Conservation (phyloP, 2,113 vertebrate species). For the Aramus guarauna region DNA sequence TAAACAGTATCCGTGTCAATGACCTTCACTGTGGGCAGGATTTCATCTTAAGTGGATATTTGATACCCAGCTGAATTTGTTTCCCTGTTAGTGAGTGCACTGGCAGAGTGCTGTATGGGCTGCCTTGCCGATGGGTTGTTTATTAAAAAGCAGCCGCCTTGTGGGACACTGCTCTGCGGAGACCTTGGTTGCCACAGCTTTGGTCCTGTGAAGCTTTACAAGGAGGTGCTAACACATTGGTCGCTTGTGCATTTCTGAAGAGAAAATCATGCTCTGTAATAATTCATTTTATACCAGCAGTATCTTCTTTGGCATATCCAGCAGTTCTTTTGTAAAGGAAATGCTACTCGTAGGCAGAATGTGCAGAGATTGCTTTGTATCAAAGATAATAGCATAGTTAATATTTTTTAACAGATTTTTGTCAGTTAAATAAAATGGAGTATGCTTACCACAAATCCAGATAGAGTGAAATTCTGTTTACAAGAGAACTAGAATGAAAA, state of each 20-base stretch:
- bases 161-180: slow-evolving; percentile 70
- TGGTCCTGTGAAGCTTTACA: slow-evolving; percentile 69
- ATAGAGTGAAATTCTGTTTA: background rate
- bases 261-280: background rate
- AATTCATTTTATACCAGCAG: background rate
- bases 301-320: background rate
- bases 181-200: slow-evolving; percentile 77
- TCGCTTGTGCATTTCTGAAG: slow-evolving; percentile 43
- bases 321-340: background rate
- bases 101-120: background rate
- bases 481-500: background rate
- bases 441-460: background rate
- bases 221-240: slow-evolving; percentile 60
- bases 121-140: slow-evolving; percentile 65
- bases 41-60: background rate
- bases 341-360: background rate
- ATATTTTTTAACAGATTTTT: background rate
- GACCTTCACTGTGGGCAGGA: background rate
- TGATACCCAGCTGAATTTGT: background rate
- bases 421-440: background rate
- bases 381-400: background rate
- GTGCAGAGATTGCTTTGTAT: background rate
- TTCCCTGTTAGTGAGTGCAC: background rate
- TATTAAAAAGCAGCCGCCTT: slow-evolving; percentile 77
- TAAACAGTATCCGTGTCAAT: background rate